Base-by-base conservation (phyloP, 2,888 invertebrate species). In the Apodemia zela region DNA sequence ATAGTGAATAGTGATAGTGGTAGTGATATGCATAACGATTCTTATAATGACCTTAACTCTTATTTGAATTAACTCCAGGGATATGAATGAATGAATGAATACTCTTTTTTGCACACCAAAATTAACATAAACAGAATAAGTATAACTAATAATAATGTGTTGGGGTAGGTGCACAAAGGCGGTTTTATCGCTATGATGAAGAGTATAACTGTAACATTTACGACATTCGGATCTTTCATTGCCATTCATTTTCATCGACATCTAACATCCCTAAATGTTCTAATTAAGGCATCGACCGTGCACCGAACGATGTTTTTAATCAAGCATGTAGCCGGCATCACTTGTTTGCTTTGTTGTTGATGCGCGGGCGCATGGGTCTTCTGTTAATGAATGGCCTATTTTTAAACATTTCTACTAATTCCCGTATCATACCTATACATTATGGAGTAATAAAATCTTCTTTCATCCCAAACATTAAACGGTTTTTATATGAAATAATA, bases 241-340 rank as follows among this genome's bases (percentile, higher is more conserved):
- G 18, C 17, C 18, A 8, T 33, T 33, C 33, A 33, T 33, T 33
- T 51, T 51, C 11, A 51, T 51, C 49, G 49, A 51, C 11, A 6
- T 8, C 0, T 54, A 66, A 63, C 81, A 74, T 71, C 82, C 71
- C 84, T 82, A 64, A 68, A 68, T 75, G 83, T 85, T 85, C 85
- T 90, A 89, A 91, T 91, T 90, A 90, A 89, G 81, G 87, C 89
- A 90, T 91, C 85, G 88, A 77, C 84, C 84, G 82, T 82, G 80
- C 84, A 84, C 89, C 85, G 83, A 89, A 87, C 86, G 88, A 72
- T 87, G 82, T 84, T 87, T 87, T 85, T 87, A 90, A 90, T 91
- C 88, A 90, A 84, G 80, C 85, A 71, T 75, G 77, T 79, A 79
- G 85, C 85, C 84, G 81, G 74, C 80, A 75, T 70, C 77, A 74